These are phyloP conservation scores for Strigops habroptila DNA, from an alignment of 2,113 vertebrate species.

Conservation along the genomic window DNA sequence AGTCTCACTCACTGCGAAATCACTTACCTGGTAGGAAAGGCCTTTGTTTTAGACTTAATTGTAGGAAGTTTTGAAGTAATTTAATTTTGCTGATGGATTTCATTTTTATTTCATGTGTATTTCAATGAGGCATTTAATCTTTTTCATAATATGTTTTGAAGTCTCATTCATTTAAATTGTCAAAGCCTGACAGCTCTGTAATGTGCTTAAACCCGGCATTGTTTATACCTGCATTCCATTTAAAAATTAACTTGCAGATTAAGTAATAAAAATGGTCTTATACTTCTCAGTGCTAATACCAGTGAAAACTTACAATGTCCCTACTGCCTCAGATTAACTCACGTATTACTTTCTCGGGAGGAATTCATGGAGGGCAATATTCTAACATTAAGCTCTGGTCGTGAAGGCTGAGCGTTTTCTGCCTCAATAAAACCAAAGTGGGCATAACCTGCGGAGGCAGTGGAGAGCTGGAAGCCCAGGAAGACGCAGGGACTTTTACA, in stretches of 20 bases:
- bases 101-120: not conserved
- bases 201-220: not conserved
- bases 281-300: not conserved
- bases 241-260: constrained; percentile 5
- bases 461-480: not conserved
- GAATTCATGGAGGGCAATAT: not conserved
- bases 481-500: not conserved
- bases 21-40: not conserved
- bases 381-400: not conserved
- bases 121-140: not conserved
- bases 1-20: not conserved
- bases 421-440: not conserved
- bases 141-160: not conserved
- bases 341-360: not conserved
- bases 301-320: not conserved
- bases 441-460: constrained; percentile 38
- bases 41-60: not conserved
- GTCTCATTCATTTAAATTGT: not conserved
- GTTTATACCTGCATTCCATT: not conserved
- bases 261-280: not conserved
- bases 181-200: not conserved
- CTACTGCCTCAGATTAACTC: not conserved
- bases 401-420: not conserved
- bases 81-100: not conserved
- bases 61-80: not conserved